Evolutionary conservation across 1,140 invertebrate species (phyloP), one percentile per base, ranked within the genome.

Genomic region (Lordiphosa stackelbergi): DNA sequence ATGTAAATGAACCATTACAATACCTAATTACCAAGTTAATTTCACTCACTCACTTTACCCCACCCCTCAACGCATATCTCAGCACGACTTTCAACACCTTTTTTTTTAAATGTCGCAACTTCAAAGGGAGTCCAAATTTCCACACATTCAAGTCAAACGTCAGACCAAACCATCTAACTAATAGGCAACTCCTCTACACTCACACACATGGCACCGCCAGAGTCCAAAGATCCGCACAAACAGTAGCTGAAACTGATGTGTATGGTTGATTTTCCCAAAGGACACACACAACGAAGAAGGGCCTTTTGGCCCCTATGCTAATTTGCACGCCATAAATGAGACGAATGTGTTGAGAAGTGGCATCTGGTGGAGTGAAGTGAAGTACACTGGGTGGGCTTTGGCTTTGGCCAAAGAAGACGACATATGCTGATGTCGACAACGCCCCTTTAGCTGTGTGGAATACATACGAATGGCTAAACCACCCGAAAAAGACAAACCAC

Each of bases 261-360:
- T 61, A 54, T 55, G 38, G 54, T 51, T 59, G 37, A 35, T 40
- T 49, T 24, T 19, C 49, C 51, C 37, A 56, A 77, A 77, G 71
- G 75, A 79, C 75, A 81, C 77, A 83, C 75, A 81, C 71, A 77
- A 83, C 58, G 47, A 16, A 16, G 31, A 37, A 46, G 24, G 43
- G 77, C 56, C 66, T 69, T 62, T 52, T 53, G 52, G 71, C 75
- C 66, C 51, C 37, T 66, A 73, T 83, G 77, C 78, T 83, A 84
- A 83, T 83, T 83, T 83, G 78, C 77, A 84, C 68, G 69, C 78
- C 78, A 84, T 83, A 84, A 83, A 83, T 84, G 77, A 69, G 81
- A 77, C 75, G 75, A 83, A 81, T 81, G 72, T 83, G 75, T 56
- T 70, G 77, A 81, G 72, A 69, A 63, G 49, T 69, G 65, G 56